Evolutionary conservation across 2,888 invertebrate species (phyloP), one percentile per base, ranked within the genome.

Genomic region (Sinopyrophorus schimmeli): DNA sequence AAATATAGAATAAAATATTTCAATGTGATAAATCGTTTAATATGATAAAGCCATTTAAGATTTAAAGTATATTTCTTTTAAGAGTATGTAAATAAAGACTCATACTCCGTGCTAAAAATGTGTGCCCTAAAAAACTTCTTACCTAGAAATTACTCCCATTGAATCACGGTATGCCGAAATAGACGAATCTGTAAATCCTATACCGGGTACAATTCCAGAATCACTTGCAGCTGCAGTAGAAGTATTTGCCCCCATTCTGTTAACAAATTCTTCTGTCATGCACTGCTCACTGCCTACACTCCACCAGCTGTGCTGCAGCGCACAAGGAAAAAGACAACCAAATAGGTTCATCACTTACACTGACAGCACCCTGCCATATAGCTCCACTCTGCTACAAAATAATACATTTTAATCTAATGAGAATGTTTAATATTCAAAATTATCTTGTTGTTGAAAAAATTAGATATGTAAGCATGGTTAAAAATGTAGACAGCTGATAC

Each of bases 271-370:
- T 59, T 72, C 70, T 58, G 72, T 71, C 73, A 72, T 72, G 64
- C 72, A 73, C 60, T 63, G 60, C 57, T 64, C 63, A 53, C 58
- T 66, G 58, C 68, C 70, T 61, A 68, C 66, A 62, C 69, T 70
- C 72, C 74, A 73, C 72, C 74, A 73, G 63, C 76, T 76, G 72
- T 76, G 76, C 74, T 78, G 77, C 73, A 78, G 73, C 69, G 78
- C 78, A 76, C 79, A 79, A 68, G 79, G 79, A 64, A 79, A 77
- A 61, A 79, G 68, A 64, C 77, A 77, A 70, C 77, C 76, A 69
- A 79, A 78, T 71, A 79, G 72, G 74, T 78, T 79, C 79, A 79
- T 79, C 71, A 74, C 76, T 76, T 69, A 74, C 76, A 77, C 77
- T 77, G 78, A 77, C 78, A 73, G 73, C 72, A 70, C 77, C 77